phyloP scores from a whole-genome alignment of 1,140 invertebrate genomes.

The Atopsyche davidsoni region DNA sequence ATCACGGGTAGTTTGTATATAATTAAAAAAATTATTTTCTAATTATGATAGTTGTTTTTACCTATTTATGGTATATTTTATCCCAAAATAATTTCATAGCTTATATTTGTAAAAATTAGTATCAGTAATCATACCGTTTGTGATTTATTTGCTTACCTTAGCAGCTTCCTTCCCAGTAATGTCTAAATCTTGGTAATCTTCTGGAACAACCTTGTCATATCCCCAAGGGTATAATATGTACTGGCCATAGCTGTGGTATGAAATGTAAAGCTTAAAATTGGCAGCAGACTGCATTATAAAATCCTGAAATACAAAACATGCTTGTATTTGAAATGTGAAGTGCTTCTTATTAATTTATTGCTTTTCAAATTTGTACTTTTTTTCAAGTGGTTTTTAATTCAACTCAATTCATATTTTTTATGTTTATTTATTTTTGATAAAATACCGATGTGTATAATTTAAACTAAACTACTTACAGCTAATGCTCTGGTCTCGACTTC shows the following conservation, averaged over 20 bases:
- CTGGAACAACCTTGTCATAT: conserved; percentile 60
- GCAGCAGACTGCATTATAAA: conserved; percentile 49
- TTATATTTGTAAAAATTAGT: no score
- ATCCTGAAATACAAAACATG: conserved; percentile 40
- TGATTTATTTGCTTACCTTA: conserved; percentile 41
- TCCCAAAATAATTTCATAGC: no score
- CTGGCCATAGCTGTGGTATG: conserved; percentile 85
- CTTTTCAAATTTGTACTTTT: background rate
- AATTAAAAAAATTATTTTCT: no score
- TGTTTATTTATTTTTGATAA: conserved; percentile 4
- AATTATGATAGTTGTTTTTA: no score
- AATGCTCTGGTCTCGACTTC: conserved; percentile 84
- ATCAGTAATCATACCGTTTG: no score
- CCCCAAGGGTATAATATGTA: conserved; percentile 84
- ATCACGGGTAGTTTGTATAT: no score
- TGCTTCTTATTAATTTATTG: no score
- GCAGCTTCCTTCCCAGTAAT: conserved; percentile 63
- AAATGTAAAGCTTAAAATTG: conserved; percentile 67
- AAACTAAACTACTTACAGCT: conserved; percentile 48
- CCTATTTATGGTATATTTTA: no score
- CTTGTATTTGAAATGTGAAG: no score
- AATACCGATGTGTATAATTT: no score
- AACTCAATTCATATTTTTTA: background rate
- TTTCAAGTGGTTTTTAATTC: background rate
- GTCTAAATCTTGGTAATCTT: conserved; percentile 66